Evolutionary conservation across 2,888 invertebrate species (phyloP), one percentile per base, ranked within the genome.

Genomic region (Psococerastis gibbosa): DNA sequence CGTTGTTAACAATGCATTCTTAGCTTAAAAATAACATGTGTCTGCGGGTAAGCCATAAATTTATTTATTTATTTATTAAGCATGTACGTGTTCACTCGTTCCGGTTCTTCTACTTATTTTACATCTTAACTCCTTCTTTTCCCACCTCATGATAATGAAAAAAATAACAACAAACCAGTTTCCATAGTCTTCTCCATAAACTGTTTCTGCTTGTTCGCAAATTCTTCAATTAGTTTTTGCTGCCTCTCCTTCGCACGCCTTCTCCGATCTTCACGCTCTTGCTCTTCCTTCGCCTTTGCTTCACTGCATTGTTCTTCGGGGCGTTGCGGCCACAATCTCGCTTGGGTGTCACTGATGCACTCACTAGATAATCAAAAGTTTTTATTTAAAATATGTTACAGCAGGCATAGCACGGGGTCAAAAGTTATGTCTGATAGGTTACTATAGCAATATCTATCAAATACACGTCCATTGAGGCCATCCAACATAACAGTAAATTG

Each of bases 141-240:
- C n/a, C 13, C 6, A 27, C 11, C 27, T 27, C 27, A 9, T 27
- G 27, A 34, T 34, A 18, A n/a, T n/a, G n/a, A n/a, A n/a, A n/a
- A 17, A 11, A 45, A 18, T 16, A 42, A 27, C 16, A 22, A 47
- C 49, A 58, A 57, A 60, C 71, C 70, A 43, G 69, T 70, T 55
- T 72, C 73, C 63, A 74, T 75, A 2, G 77, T 73, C 48, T 75
- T 73, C 61, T 85, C 79, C 78, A 91, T 78, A 62, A 94, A 94
- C 59, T 84, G 80, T 53, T 83, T 82, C 60, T 92, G 94, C 52
- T 82, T 78, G 27, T 77, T 76, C 6, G 87, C 88, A 66, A 94
- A 91, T 58, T 94, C 88, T 23, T 80, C 83, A 84, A 95, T 88
- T 51, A 95, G 63, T 57, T 85, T 84, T 55, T 84, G 78, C 57